phyloP scores from a whole-genome alignment of 2,797 vertebrate genomes.

The Bradypodion pumilum region DNA sequence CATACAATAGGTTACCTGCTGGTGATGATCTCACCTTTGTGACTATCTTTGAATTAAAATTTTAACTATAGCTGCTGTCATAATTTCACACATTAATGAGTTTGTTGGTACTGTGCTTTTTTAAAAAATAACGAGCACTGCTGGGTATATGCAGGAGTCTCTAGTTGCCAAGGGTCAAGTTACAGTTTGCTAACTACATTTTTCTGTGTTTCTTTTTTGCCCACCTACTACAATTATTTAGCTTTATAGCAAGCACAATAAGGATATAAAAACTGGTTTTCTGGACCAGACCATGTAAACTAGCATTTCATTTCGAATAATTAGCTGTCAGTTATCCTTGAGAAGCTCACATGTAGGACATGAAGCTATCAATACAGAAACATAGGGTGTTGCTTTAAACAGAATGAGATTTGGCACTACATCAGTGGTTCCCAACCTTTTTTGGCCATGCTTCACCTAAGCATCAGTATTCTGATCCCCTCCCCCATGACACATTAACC shows the following conservation, averaged over 20 bases:
- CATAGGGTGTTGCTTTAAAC: too few relatives aligned
- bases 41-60: conserved; percentile 29
- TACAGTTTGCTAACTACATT: conserved; percentile 33
- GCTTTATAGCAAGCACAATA: conserved; percentile 22
- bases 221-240: background rate
- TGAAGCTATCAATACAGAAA: too few relatives aligned
- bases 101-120: conserved; percentile 36
- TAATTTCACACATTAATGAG: conserved; percentile 44
- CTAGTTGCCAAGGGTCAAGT: conserved; percentile 27
- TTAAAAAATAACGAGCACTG: conserved; percentile 31
- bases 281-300: background rate
- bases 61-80: conserved; percentile 16
- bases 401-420: too few relatives aligned
- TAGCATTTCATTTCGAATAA: background rate
- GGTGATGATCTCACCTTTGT: conserved; percentile 21
- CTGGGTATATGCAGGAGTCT: background rate
- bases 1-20: conserved; percentile 13
- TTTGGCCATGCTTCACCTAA: too few relatives aligned
- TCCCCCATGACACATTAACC: too few relatives aligned
- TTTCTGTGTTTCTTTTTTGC: fast-evolving
- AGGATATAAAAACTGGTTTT: background rate
- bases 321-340: background rate
- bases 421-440: too few relatives aligned
- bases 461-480: too few relatives aligned
- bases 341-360: too few relatives aligned